Conservation (phyloP, 2,797 vertebrate genomes). For the Microctenopoma stevenorrisi region DNA sequence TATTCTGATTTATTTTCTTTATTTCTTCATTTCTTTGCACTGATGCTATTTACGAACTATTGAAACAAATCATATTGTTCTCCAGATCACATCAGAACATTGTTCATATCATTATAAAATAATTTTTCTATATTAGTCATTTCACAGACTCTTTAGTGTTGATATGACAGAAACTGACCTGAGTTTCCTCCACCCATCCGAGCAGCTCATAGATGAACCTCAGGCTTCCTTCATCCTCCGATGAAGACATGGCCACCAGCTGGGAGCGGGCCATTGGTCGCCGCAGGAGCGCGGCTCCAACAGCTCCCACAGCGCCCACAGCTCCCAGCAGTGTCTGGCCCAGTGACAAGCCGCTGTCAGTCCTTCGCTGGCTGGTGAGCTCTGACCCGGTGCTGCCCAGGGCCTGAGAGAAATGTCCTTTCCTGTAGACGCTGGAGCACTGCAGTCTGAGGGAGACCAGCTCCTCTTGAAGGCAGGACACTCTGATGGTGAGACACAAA, state of each 20-base stretch:
- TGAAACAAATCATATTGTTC: too few relatives aligned
- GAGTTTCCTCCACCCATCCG: slow-evolving; percentile 98
- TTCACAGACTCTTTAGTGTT: neutral
- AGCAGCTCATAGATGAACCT: slow-evolving; percentile 97
- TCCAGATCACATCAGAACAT: too few relatives aligned
- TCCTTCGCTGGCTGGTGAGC: slow-evolving; percentile 77
- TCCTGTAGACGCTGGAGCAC: slow-evolving; percentile 94
- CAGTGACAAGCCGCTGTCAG: slow-evolving; percentile 87
- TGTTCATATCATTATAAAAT: too few relatives aligned
- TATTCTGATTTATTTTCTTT: too few relatives aligned
- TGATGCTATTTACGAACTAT: too few relatives aligned
- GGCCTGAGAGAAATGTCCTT: slow-evolving; percentile 89
- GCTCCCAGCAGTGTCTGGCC: slow-evolving; percentile 83
- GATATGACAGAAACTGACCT: slow-evolving; percentile 79
- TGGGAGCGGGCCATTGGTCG: slow-evolving; percentile 92
- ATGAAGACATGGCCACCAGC: slow-evolving; percentile 94
- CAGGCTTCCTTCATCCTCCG: slow-evolving; percentile 95
- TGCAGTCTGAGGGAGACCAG: slow-evolving; percentile 93
- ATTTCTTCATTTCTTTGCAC: too few relatives aligned
- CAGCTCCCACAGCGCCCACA: slow-evolving; percentile 74
- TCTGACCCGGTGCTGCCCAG: slow-evolving; percentile 75
- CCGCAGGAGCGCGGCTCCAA: slow-evolving; percentile 88
- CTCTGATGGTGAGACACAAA: slow-evolving; percentile 76
- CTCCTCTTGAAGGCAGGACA: slow-evolving; percentile 93
- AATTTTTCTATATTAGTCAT: too few relatives aligned